Base-by-base conservation (phyloP, 2,113 vertebrate genomes). In the Cephalopholis sonnerati region DNA sequence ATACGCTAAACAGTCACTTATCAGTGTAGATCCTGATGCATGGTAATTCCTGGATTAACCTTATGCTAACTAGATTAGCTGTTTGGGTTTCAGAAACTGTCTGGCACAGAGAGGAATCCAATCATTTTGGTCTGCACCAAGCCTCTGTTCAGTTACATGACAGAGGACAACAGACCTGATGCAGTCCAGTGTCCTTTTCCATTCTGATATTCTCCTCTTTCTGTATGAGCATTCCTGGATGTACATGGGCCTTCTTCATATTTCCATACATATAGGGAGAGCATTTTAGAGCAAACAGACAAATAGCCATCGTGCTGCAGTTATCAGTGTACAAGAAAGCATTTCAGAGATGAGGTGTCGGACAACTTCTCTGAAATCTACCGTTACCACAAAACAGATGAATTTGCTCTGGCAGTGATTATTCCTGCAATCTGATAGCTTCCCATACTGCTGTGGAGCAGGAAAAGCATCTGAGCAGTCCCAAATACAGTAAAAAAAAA, bases 341-440 rank as follows among this genome's bases (percentile, higher is more conserved):
- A 74, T 89, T 91, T 92, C 84, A 88, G 79, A 92, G 81, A 71
- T n/a, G 57, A 87, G 76, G 76, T 84, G 88, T 93, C 57, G 85
- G 88, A 93, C 92, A 92, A 89, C 83, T 86, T 91, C 89, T 70
- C 85, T 82, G 89, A 88, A 86, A 89, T 62, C 72, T 70, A 73
- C 79, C 78, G 76, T 92, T 93, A 89, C 87, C 75, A 51, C 90
- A 85, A 88, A 93, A 90, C 92, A 92, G 91, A 91, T 93, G 91
- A 86, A 93, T 94, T 94, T 75, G 88, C 88, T 87, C 63, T 87
- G 91, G 87, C 71, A 68, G 85, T 81, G 89, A 93, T 91, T 92
- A 80, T 85, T 90, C 75, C 86, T 32, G 78, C 85, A 93, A 88
- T 92, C 92, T 92, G 90, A 66, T 84, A 67, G 82, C 50, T 79